phyloP scores from a whole-genome alignment of 2,797 vertebrate genomes.

The Hippopotamyrus pictus region DNA sequence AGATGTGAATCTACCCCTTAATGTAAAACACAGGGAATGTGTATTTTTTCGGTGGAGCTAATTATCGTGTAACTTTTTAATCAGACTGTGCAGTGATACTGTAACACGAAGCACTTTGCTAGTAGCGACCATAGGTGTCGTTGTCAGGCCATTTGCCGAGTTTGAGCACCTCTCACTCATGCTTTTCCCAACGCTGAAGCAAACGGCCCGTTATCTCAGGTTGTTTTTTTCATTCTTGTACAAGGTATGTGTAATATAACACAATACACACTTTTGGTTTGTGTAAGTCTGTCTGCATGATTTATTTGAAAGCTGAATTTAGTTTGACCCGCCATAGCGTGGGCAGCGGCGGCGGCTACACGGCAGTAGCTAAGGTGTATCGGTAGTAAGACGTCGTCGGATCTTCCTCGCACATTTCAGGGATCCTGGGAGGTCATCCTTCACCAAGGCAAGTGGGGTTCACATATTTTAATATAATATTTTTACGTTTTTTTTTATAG shows the following conservation, averaged over 20 bases:
- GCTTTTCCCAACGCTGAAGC: background rate
- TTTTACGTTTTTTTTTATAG: background rate
- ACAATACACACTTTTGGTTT: background rate
- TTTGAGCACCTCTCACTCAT: background rate
- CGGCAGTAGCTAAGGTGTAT: background rate
- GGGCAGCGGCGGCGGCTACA: too few relatives aligned
- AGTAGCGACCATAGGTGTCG: background rate
- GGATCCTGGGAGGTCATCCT: background rate
- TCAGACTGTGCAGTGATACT: background rate
- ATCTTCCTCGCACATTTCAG: background rate
- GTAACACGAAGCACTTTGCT: background rate
- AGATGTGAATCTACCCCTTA: background rate
- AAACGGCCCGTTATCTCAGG: background rate
- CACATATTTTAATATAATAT: background rate
- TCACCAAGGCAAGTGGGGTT: background rate
- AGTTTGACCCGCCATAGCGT: background rate
- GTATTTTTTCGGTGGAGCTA: background rate
- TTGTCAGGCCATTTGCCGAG: background rate
- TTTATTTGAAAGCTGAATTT: background rate
- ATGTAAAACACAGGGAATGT: background rate
- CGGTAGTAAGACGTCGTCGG: background rate
- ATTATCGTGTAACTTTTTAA: background rate
- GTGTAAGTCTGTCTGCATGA: background rate
- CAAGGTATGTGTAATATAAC: background rate
- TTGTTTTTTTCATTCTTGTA: background rate